Evolutionary conservation across 2,113 vertebrate genomes (phyloP).

Genomic region (Microtus richardsoni): DNA sequence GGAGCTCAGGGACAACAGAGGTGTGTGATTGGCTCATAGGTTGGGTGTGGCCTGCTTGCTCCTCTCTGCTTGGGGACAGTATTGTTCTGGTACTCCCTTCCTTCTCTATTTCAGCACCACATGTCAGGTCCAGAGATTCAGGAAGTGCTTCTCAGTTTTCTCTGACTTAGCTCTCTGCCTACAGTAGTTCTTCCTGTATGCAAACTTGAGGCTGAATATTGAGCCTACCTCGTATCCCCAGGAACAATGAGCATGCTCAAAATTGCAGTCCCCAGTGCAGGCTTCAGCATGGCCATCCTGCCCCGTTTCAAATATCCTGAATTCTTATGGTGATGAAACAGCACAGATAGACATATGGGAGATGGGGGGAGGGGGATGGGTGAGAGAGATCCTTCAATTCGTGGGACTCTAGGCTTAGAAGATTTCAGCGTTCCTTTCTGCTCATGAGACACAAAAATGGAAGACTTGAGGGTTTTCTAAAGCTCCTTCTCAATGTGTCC

Average conservation of each 20-base stretch:
- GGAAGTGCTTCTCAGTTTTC: not conserved
- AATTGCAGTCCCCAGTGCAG: not conserved
- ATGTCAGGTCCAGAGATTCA: not conserved
- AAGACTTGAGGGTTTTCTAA: not conserved
- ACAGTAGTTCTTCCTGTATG: not conserved
- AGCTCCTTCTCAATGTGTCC: not conserved
- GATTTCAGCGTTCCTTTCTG: not conserved
- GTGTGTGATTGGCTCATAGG: not conserved
- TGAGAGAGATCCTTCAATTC: fast-evolving
- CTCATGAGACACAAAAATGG: not conserved
- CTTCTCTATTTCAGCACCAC: not conserved
- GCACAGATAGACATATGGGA: not conserved
- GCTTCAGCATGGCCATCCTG: not conserved
- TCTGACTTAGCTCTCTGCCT: not conserved
- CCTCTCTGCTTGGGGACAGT: not conserved
- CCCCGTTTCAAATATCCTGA: not conserved
- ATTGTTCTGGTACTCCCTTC: not conserved
- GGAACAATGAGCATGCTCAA: not conserved
- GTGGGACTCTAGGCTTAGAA: not conserved
- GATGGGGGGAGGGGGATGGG: no score
- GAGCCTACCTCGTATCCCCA: not conserved
- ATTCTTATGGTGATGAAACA: not conserved
- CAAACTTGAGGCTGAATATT: not conserved
- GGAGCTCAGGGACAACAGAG: not conserved
- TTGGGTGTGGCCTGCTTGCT: not conserved